Evolutionary conservation across 1,140 invertebrate species (phyloP).

Genomic region (Spodoptera frugiperda): DNA sequence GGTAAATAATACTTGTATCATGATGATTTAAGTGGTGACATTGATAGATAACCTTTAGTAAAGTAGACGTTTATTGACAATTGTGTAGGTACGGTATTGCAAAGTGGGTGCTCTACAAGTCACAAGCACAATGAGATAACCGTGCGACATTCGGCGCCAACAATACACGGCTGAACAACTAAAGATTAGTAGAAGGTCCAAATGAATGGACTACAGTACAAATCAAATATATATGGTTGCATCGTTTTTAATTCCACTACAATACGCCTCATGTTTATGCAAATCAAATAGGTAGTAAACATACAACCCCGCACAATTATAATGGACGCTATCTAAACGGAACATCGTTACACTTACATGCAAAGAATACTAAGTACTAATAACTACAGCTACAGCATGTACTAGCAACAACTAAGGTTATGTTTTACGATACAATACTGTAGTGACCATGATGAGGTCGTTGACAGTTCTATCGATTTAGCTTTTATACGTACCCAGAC

Average conservation of each 20-base stretch:
- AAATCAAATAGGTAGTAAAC: background rate
- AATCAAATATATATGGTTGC: too few species aligned
- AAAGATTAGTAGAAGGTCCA: background rate
- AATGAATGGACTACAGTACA: background rate
- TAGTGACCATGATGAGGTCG: conserved; percentile 15
- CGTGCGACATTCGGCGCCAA: conserved; percentile 6
- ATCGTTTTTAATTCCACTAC: too few species aligned
- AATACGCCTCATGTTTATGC: background rate
- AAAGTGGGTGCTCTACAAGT: conserved; percentile 26
- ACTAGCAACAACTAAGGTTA: background rate
- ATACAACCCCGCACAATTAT: background rate
- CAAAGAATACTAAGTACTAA: conserved; percentile 19
- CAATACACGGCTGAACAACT: conserved; percentile 2
- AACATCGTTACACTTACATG: conserved; percentile 20
- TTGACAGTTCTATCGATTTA: conserved; percentile 4
- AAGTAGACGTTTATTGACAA: conserved; percentile 38
- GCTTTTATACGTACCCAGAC: conserved; percentile 17
- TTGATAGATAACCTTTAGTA: conserved; percentile 43
- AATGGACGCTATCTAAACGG: conserved; percentile 20
- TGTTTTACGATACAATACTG: background rate
- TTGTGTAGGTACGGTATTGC: conserved; percentile 24
- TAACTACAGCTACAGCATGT: background rate
- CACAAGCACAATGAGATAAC: conserved; percentile 24
- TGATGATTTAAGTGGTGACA: conserved; percentile 33
- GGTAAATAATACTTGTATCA: background rate